Base-by-base conservation (phyloP, 2,888 invertebrate species). In the Xestia rhomboidea region DNA sequence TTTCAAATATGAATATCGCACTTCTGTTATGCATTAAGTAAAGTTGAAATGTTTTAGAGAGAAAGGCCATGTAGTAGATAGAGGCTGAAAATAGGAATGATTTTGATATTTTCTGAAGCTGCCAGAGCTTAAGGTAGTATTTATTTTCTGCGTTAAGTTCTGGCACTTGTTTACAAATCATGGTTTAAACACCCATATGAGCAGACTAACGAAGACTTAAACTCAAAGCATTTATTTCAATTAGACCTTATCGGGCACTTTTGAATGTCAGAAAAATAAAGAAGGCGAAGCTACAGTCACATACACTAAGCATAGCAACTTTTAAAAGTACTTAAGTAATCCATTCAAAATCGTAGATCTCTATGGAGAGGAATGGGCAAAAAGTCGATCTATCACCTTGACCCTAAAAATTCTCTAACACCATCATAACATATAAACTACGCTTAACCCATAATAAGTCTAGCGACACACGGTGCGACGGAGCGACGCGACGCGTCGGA, bases 401-500 rank as follows among this genome's bases (percentile, higher is more conserved):
- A 7, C 7, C 21, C 10, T 11, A 27, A 4, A 38, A n/a, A 46
- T 13, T 70, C 13, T 41, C 15, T 60, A 44, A 57, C 27, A 60
- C 21, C 13, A 57, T 21, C 10, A 69, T 34, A 44, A 30, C 80
- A 89, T 88, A 82, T 86, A 82, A 92, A 44, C 91, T 89, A 1
- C 73, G 73, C 77, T 68, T 87, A 79, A 85, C 64, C 21, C 41
- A 76, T 77, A 89, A 91, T 91, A 91, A 91, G 89, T 87, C 85
- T 85, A 83, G 88, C 90, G 90, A 89, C 89, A 90, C 79, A 88
- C 87, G 88, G 87, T 79, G 74, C 85, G 77, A 84, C 87, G 86
- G 87, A 89, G 85, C 85, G 88, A 87, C 87, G 85, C 89, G 91
- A 84, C 88, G 89, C 81, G 89, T 89, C 90, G 92, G 92, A 93